phyloP scores from a whole-genome alignment of 2,888 invertebrate species.

The Cybosia mesomella region DNA sequence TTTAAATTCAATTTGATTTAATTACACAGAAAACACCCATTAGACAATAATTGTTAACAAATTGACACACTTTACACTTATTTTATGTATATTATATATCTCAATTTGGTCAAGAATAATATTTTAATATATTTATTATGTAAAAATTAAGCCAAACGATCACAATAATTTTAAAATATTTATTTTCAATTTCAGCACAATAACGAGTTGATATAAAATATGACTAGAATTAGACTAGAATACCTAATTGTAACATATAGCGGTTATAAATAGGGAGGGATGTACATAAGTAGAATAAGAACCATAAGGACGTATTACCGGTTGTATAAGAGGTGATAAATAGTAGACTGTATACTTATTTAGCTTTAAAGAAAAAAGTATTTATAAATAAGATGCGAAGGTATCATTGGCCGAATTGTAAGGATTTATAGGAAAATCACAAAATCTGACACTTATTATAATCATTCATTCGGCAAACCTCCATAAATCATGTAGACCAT shows the following conservation, averaged over 20 bases:
- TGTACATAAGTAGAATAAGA: not conserved
- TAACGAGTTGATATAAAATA: constrained; percentile 16
- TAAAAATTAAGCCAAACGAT: constrained; percentile 60
- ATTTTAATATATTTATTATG: constrained; percentile 35
- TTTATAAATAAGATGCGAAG: too few relatives aligned
- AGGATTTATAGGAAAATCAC: too few relatives aligned
- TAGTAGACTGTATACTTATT: too few relatives aligned
- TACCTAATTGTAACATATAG: not conserved
- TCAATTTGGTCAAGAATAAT: constrained; percentile 71
- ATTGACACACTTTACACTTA: constrained; percentile 68
- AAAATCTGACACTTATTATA: too few relatives aligned
- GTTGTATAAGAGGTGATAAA: too few relatives aligned
- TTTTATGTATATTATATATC: constrained; percentile 41
- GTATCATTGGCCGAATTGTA: too few relatives aligned
- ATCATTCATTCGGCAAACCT: too few relatives aligned
- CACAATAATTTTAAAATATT: constrained; percentile 50
- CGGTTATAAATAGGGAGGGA: not conserved
- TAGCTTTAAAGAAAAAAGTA: too few relatives aligned
- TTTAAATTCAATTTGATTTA: constrained; percentile 53
- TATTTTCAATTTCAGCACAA: constrained; percentile 11
- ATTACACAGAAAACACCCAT: constrained; percentile 69
- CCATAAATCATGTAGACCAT: too few relatives aligned
- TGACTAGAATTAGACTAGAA: constrained; percentile 18
- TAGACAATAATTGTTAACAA: constrained; percentile 67
- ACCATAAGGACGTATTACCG: not conserved